Base-by-base conservation (phyloP, 2,888 invertebrate species). In the Heliconius aoede region DNA sequence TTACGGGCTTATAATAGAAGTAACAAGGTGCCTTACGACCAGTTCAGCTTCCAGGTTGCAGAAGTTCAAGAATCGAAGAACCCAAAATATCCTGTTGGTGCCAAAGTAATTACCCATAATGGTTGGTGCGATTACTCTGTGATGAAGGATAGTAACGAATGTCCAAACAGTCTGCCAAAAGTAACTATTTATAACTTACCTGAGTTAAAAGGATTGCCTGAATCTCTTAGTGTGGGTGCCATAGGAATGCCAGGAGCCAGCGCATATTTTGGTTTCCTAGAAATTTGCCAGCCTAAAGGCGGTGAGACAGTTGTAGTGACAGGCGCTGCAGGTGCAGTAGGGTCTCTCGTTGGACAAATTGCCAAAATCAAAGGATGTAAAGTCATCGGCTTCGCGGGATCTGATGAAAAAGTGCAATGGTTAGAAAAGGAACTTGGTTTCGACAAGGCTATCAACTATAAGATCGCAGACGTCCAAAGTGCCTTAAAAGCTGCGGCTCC, bases 241-340 rank as follows among this genome's bases (percentile, higher is more conserved):
- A 86, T 96, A 21, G 96, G 96, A 81, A 96, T 96, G 95, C 95
- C 96, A 28, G 96, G 96, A 94, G 95, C 94, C 72, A 96, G 96
- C 0, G 96, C 96, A 0, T 96, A 96, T 83, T 96, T 96, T 86
- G 97, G 96, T 2, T 90, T 97, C 8, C 81, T 95, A 61, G 95
- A 96, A 73, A 83, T 96, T 30, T 96, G 96, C 82, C 85, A 95
- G 72, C 96, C 96, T 1, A 95, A 96, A 87, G 81, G 92, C 2
- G 96, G 96, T 4, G 96, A 97, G 84, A 95, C 95, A 0, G 95
- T 97, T 0, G 95, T 96, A 1, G 95, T 97, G 1, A 95, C 95
- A 28, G 95, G 95, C 1, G 97, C 96, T 8, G 96, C 96, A 0
- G 97, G 97, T 21, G 96, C 96, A 21, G 96, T 97, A 4, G 97